These are phyloP conservation scores for Sarcophaga peregrina DNA, from an alignment of 1,140 invertebrate genomes.

Conservation along the genomic window DNA sequence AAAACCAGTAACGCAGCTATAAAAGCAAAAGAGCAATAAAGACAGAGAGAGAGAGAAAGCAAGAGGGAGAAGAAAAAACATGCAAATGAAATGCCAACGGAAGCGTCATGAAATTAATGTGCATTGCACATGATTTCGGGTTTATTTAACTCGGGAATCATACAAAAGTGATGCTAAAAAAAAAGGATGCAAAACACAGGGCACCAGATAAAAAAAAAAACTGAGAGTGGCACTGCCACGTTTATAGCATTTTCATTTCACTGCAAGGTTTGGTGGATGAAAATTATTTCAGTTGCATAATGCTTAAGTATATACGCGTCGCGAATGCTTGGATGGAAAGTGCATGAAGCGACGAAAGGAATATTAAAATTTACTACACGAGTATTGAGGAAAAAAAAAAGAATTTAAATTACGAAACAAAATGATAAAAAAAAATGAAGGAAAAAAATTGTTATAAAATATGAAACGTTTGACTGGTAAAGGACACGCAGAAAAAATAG, in stretches of 20 bases:
- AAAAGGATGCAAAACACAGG: background rate
- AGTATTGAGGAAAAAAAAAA: background rate
- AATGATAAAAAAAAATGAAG: too few species aligned
- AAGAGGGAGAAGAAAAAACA: background rate
- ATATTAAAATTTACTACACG: background rate
- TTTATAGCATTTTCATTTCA: too few species aligned
- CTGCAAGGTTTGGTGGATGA: too few species aligned
- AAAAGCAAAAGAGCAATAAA: too few species aligned
- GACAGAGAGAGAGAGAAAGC: too few species aligned
- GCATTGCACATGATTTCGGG: conserved; percentile 20
- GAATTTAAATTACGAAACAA: too few species aligned
- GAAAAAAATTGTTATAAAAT: too few species aligned
- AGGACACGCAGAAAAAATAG: too few species aligned
- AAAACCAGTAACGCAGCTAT: background rate
- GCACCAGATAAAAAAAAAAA: background rate
- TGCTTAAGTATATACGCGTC: background rate
- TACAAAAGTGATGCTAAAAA: background rate
- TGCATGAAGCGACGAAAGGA: background rate
- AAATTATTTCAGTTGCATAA: background rate
- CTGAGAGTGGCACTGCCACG: background rate
- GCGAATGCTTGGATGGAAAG: too few species aligned
- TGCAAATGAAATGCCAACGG: background rate
- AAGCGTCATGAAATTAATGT: conserved; percentile 24
- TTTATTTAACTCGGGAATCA: conserved; percentile 2
- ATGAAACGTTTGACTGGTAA: too few species aligned